Base-by-base conservation (phyloP, 2,888 invertebrate species). In the Harpalus rufipes region DNA sequence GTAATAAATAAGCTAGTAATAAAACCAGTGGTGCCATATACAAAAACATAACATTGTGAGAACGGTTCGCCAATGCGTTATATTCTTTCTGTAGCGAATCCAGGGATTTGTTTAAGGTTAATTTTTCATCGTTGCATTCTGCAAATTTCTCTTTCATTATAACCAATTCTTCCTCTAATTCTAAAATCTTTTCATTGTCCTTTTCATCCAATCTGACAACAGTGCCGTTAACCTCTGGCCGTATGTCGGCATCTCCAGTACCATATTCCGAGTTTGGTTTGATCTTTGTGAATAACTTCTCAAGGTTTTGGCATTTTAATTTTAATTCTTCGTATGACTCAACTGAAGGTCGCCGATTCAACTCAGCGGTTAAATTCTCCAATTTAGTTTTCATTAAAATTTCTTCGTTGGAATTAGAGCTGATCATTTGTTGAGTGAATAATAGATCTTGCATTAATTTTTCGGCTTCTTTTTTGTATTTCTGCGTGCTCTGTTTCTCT, bases 131-230 rank as follows among this genome's bases (percentile, higher is more conserved):
- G 88, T 92, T 92, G 85, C 93, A 94, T 87, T 93, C 92, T 85
- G 94, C 94, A 92, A 94, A 96, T 87, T 94, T 93, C 90, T 95
- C 95, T 89, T 96, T 96, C 86, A 96, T 92, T 76, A 94, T 92
- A 84, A 95, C 94, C 88, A 96, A 91, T 90, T 96, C 96, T 89
- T 96, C 95, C 89, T 95, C 95, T 25, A 96, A 91, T 88, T 93
- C 93, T 88, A 93, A 92, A 88, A 95, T 90, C 89, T 93, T 91
- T 39, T 94, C 93, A 0, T 78, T 82, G 1, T 78, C 78, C 18
- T 63, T 82, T 14, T 81, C 81, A 56, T 74, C 63, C 18, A 74
- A 7, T 63, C 65, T 59, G 12, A 44, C n/a, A 10, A 74, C 18
- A 21, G 61, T 41, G n/a, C 78, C 68, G 25, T 68, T 85, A 4